Conservation (phyloP, 1,140 invertebrate species). For the Hypothenemus hampei region DNA sequence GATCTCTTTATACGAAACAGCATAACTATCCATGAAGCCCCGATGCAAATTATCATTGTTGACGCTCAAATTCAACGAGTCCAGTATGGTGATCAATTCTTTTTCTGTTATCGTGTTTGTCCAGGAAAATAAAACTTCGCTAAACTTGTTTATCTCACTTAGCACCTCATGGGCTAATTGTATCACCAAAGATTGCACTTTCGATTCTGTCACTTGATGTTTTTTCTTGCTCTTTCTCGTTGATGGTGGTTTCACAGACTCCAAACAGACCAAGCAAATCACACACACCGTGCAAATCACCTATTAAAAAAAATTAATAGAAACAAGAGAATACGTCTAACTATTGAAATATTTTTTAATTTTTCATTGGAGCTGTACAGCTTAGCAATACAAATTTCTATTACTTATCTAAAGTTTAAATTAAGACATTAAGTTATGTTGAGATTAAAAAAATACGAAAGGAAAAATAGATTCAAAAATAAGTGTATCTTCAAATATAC, state of each 20-base stretch:
- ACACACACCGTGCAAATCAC: conserved; percentile 32
- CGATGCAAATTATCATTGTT: conserved; percentile 29
- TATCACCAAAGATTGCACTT: conserved; percentile 24
- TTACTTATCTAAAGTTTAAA: no score
- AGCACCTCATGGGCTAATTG: conserved; percentile 30
- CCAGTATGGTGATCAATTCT: conserved; percentile 30
- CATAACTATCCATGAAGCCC: conserved; percentile 34
- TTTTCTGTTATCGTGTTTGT: conserved; percentile 13
- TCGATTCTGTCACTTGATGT: conserved; percentile 24
- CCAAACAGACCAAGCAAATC: conserved; percentile 35
- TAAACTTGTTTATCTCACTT: conserved; percentile 30
- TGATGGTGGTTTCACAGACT: conserved; percentile 34
- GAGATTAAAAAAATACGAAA: no score
- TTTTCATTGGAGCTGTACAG: no score
- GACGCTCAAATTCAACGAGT: conserved; percentile 32
- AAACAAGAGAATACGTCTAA: neutral
- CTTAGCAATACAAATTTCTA: no score
- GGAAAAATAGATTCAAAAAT: no score
- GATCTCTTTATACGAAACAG: conserved; percentile 33
- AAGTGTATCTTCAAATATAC: no score
- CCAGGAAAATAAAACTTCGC: conserved; percentile 33
- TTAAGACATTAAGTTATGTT: no score
- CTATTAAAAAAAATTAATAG: conserved; percentile 29
- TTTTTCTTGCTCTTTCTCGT: conserved; percentile 35
- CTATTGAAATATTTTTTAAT: no score